Evolutionary conservation across 2,113 vertebrate species (phyloP), one percentile per base, ranked within the genome.

Genomic region (Struthidea cinerea): DNA sequence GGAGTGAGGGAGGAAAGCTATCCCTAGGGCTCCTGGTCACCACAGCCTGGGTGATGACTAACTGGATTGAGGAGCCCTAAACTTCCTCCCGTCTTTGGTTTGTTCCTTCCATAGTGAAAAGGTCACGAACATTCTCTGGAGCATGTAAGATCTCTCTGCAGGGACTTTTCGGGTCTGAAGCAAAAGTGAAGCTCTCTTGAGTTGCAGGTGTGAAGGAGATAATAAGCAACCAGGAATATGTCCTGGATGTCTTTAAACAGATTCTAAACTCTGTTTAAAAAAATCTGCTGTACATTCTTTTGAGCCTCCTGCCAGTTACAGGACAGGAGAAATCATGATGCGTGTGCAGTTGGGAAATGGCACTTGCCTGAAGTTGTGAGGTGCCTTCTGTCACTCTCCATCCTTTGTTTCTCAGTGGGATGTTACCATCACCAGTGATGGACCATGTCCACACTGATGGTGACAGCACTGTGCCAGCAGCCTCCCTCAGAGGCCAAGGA

Each of bases 281-380:
- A 56, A 49, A 27, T 20, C 21, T 42, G 14, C 63, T 49, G 32
- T 42, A 33, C 26, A 55, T 83, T 55, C 47, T 42, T 26, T 68
- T 44, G 37, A 37, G 52, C 23, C 22, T 76, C 21, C n/a, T 84
- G 39, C 37, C 63, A 77, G 12, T 65, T 68, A 42, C 16, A 46
- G 44, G 53, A n/a, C 15, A 75, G 59, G 37, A 69, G 33, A 79
- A 75, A 85, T 57, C 37, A 41, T 21, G 19, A 41, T 30, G 16
- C 5, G 0, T 16, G 7, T 0, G 1, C n/a, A 32, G 26, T 1
- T 73, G 46, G 39, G n/a, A 84, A 79, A 44, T 3, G 3, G 19
- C 32, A 16, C 52, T 84, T 89, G 16, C 30, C 41, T 85, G 61
- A 63, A 82, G 44, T 12, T 0, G 0, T 71, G 61, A 42, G 20